Evolutionary conservation across 1,140 invertebrate genomes (phyloP), one percentile per base, ranked within the genome.

Genomic region (Coenobita brevimanus): DNA sequence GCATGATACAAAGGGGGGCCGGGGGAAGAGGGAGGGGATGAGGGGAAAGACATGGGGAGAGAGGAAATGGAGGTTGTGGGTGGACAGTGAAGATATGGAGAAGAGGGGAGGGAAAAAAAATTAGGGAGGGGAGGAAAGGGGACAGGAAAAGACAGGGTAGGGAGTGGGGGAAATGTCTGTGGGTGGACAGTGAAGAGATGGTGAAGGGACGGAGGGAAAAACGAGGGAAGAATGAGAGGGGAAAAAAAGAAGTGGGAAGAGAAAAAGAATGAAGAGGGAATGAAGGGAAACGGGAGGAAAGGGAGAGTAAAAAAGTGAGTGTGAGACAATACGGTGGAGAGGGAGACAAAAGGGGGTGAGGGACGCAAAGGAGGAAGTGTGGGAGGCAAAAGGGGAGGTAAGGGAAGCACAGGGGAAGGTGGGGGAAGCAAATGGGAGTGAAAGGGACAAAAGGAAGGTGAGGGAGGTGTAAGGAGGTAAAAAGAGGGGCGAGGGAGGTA

Each of bases 301-400:
- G 64, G 13, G 64, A 13, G n/a, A 69, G n/a, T 33, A 27, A 69
- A 27, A 27, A 33, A 69, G 33, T 69, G 24, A 69, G 64, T 13
- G n/a, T 24, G 64, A 50, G 46, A 50, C 17, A 50, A 8, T 8
- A 13, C 13, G 64, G 64, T 24, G 24, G 33, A 15, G 24, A 2
- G 64, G 4, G 24, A 0, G 24, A 21, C 8, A 13, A 4, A 69
- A 13, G 64, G 67, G 27, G 1, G 15, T 33, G 27, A 3, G 27
- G 4, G 33, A 30, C n/a, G 67, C n/a, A 30, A 71, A 30, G 33
- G 67, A 71, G 67, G 33, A 30, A 71, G 67, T 1, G 67, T 27
- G 67, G 33, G 67, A 71, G 67, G 33, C n/a, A 71, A 30, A 71
- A 30, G 33, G 67, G 33, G 67, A 71, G 67, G 33, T 21, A 71